A percentile compares a stretch with the other conserved stretches of the same genome.
Evolutionary conservation across 2,888 invertebrate genomes (phyloP).

Genomic region (Eupithecia exiguata): DNA sequence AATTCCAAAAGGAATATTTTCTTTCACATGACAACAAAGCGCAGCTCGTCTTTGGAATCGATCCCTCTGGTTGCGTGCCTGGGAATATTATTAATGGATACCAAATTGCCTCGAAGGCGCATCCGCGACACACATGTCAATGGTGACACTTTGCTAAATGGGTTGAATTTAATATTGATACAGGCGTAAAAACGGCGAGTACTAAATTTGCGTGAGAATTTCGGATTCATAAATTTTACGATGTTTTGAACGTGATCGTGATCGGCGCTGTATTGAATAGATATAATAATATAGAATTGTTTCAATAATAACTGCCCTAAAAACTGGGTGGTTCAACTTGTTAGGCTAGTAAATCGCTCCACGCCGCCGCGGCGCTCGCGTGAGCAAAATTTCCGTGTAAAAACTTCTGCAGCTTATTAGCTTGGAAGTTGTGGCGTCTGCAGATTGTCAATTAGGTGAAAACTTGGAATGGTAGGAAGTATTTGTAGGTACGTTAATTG

Average conservation of each 20-base stretch:
- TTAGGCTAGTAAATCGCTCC: conserved; percentile 27
- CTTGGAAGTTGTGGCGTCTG: conserved; percentile 45
- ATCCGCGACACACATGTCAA: conserved; percentile 60
- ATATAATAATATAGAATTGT: too few species aligned
- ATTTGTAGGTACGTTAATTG: neutral
- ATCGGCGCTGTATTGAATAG: neutral
- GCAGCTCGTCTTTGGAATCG: conserved; percentile 18
- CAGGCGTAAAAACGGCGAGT: conserved; percentile 35
- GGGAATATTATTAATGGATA: conserved; percentile 73
- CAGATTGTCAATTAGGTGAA: conserved; percentile 46
- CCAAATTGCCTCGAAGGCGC: conserved; percentile 71
- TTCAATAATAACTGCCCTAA: neutral
- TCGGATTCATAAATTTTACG: conserved; percentile 28
- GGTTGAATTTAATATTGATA: conserved; percentile 58
- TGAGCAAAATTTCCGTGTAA: conserved; percentile 41
- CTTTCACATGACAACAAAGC: conserved; percentile 5
- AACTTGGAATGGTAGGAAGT: conserved; percentile 9
- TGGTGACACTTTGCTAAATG: conserved; percentile 60
- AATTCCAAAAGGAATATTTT: conserved; percentile 6
- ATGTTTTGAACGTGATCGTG: neutral
- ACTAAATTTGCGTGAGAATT: conserved; percentile 20
- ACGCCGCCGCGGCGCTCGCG: conserved; percentile 19
- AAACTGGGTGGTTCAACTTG: conserved; percentile 13
- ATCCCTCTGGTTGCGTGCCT: conserved; percentile 56
- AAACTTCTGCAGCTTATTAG: conserved; percentile 44